Base-by-base conservation (phyloP, 1,140 invertebrate species). In the Drosophila malerkotliana region DNA sequence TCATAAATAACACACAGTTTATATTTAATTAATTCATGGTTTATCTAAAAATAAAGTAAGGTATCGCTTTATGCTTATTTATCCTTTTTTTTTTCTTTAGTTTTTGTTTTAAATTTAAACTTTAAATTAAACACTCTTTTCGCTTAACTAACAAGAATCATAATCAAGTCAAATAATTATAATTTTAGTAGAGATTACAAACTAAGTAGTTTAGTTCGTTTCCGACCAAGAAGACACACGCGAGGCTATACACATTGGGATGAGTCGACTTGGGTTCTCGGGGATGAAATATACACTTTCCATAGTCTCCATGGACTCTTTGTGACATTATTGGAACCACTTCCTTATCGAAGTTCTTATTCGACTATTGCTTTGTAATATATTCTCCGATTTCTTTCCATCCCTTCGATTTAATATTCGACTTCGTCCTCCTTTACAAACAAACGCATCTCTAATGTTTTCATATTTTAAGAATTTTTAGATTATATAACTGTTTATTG, bases 11-110 rank as follows among this genome's bases (percentile, higher is more conserved):
- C 10, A 26, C 24, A 9, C 39, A 30, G 2, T 10, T 12, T n/a
- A 41, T 14, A 9, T 54, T 4, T 6, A 68, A 54, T 47, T 47
- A 14, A 24, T 68, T 53, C 15, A 59, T 9, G 15, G 10, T 56
- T 57, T 55, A 64, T 77, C 67, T 72, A 66, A 72, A 77, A 77
- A 64, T 64, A 64, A 30, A 37, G 32, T 76, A 68, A 66, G 21
- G 44, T 67, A 57, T 67, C 47, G 41, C 66, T 69, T 66, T 37
- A n/a, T 10, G 49, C 28, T 28, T 28, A 28, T 28, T 5, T 28
- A 6, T 28, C 6, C 6, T 28, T 28, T 28, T 28, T 26, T 6
- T 28, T 5, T 28, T 28, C 24, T 62, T 45, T 24, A 3, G 21
- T 21, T 56, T 28, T 18, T 54, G 15, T 4, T 54, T 47, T 52